Evolutionary conservation across 1,140 invertebrate species (phyloP).

Genomic region (Drosophila yakuba): DNA sequence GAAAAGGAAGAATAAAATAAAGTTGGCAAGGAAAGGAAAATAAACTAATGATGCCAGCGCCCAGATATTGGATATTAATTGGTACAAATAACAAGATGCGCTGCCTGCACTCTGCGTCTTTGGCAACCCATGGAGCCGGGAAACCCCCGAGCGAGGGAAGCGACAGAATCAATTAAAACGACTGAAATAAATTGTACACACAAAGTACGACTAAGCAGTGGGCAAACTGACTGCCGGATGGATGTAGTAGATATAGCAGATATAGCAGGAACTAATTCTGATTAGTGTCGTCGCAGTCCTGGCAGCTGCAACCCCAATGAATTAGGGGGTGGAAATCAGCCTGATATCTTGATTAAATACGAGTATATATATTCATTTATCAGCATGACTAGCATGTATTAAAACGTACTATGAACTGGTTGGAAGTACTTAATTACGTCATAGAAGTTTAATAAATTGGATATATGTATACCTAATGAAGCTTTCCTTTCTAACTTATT

Average conservation of each 20-base stretch:
- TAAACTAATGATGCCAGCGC: constrained; percentile 69
- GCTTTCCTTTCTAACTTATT: too few relatives aligned
- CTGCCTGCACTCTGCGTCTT: constrained; percentile 15
- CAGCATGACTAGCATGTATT: too few relatives aligned
- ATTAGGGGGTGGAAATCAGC: background rate
- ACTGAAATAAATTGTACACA: constrained; percentile 76
- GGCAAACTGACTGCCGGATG: constrained; percentile 14
- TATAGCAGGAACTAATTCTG: constrained; percentile 57
- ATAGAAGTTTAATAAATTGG: too few relatives aligned
- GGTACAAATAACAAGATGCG: constrained; percentile 78
- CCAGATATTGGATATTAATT: constrained; percentile 82
- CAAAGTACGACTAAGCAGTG: constrained; percentile 41
- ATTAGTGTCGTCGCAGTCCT: constrained; percentile 50
- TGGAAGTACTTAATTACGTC: too few relatives aligned
- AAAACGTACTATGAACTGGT: too few relatives aligned
- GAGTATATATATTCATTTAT: constrained; percentile 5
- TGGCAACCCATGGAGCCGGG: background rate
- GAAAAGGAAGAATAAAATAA: background rate
- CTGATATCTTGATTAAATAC: constrained; percentile 1
- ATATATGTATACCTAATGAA: too few relatives aligned
- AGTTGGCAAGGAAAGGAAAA: constrained; percentile 17
- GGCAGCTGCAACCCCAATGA: background rate
- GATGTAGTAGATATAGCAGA: background rate
- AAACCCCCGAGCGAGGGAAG: constrained; percentile 5
- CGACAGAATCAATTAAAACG: constrained; percentile 78